phyloP scores from a whole-genome alignment of 2,797 vertebrate species.

The Premnoplex brunnescens region DNA sequence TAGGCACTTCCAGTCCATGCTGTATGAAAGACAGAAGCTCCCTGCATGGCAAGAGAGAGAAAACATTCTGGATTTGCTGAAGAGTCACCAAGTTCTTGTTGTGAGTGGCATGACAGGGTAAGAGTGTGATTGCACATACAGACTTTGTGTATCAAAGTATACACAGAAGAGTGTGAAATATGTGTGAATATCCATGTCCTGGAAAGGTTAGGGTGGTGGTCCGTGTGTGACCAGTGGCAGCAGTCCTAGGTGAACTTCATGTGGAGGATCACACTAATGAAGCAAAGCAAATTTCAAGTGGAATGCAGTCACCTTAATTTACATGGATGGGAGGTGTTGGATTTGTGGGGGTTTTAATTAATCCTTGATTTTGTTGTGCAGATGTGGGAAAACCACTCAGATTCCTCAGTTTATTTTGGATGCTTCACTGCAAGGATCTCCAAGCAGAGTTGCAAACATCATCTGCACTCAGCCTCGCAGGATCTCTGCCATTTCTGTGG shows the following conservation, averaged over 20 bases:
- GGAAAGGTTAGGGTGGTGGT: background rate
- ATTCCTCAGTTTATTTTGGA: conserved; percentile 98
- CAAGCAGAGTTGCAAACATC: conserved; percentile 87
- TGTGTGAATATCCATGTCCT: background rate
- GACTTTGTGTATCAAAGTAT: background rate
- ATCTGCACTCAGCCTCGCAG: conserved; percentile 96
- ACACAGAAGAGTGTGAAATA: background rate
- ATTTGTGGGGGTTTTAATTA: background rate
- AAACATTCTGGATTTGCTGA: conserved; percentile 83
- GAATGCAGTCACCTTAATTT: background rate
- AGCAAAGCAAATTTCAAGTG: background rate
- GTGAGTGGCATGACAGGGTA: conserved; percentile 99
- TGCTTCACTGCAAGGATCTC: conserved; percentile 80
- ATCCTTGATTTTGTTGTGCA: conserved; percentile 58
- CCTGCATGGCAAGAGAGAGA: conserved; percentile 91
- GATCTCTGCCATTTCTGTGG: conserved; percentile 95
- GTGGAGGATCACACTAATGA: background rate
- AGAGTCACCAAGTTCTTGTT: conserved; percentile 89
- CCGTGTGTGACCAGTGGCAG: background rate
- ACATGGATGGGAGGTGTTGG: background rate
- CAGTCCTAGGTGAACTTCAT: background rate
- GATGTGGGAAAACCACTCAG: conserved; percentile 98
- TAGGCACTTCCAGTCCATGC: conserved; percentile 85
- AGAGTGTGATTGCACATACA: conserved; percentile 22
- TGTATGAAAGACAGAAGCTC: conserved; percentile 90